Conservation (phyloP, 92 coral and sea anemone species). For the Heteractis magnifica region DNA sequence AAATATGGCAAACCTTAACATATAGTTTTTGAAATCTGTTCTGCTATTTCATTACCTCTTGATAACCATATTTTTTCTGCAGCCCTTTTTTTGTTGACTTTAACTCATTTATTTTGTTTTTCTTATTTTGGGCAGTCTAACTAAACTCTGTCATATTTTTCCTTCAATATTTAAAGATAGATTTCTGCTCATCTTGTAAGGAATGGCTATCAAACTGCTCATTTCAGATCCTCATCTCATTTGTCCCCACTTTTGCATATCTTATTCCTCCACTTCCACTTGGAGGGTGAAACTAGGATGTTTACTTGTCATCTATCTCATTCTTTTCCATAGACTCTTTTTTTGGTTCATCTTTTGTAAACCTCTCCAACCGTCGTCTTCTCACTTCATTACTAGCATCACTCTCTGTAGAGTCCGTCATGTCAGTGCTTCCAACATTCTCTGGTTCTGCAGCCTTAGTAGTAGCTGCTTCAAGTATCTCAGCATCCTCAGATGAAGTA, state of each 20-base stretch:
- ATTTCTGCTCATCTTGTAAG: neutral
- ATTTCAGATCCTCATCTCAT: neutral
- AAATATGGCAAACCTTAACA: too few species aligned
- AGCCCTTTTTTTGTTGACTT: too few species aligned
- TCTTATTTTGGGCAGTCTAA: neutral
- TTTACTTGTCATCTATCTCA: slow-evolving; percentile 21
- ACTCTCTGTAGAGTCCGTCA: slow-evolving; percentile 21
- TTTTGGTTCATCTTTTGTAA: slow-evolving; percentile 31
- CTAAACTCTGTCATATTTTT: neutral
- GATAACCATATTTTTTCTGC: too few species aligned
- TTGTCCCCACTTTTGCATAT: neutral
- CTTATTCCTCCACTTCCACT: neutral
- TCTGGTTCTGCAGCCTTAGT: slow-evolving; percentile 6
- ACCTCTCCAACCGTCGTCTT: slow-evolving; percentile 69
- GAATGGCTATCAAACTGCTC: neutral
- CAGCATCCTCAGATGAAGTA: slow-evolving; percentile 12
- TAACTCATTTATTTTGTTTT: neutral
- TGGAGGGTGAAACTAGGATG: neutral
- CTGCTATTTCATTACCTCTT: too few species aligned
- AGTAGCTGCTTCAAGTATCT: neutral
- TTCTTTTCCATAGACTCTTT: slow-evolving; percentile 8
- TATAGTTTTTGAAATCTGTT: too few species aligned
- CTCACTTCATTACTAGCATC: slow-evolving; percentile 72
- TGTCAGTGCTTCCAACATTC: slow-evolving; percentile 45
- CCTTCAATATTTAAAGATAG: neutral